Percentiles rank a stretch among this genome's conserved stretches.
Evolutionary conservation across 2,797 vertebrate genomes (phyloP).

Genomic region (Neosilurus hyrtlii): DNA sequence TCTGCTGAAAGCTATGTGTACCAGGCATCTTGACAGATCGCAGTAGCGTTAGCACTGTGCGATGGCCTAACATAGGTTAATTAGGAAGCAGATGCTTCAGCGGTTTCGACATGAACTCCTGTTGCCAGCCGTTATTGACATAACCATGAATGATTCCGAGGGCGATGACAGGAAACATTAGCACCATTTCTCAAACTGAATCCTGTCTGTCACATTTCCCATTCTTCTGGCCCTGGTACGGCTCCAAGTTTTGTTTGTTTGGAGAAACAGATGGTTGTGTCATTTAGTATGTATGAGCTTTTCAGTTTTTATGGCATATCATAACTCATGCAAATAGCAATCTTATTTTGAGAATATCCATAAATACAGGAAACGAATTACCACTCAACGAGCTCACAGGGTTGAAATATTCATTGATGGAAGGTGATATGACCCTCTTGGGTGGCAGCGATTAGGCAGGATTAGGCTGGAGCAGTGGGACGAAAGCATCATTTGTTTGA

Average conservation of each 20-base stretch:
- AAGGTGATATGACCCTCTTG: constrained; percentile 42
- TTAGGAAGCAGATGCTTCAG: constrained; percentile 46
- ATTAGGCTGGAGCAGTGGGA: constrained; percentile 38
- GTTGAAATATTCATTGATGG: constrained; percentile 45
- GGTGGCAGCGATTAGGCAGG: constrained; percentile 48
- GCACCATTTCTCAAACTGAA: constrained; percentile 41
- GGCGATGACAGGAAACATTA: constrained; percentile 40
- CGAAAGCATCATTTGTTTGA: constrained; percentile 52
- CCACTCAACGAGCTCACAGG: constrained; percentile 48
- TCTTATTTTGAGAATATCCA: constrained; percentile 50
- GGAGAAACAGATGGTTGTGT: constrained; percentile 55
- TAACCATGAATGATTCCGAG: constrained; percentile 35
- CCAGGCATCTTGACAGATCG: constrained; percentile 41
- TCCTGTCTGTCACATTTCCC: constrained; percentile 20
- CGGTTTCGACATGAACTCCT: constrained; percentile 30
- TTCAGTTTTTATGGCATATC: constrained; percentile 49
- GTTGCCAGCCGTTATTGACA: constrained; percentile 49
- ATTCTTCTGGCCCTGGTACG: constrained; percentile 31
- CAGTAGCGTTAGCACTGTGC: constrained; percentile 20
- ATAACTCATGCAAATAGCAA: constrained; percentile 56
- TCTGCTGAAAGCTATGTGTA: constrained; percentile 1
- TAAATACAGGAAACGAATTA: constrained; percentile 54
- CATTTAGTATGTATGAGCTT: constrained; percentile 53
- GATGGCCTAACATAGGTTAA: constrained; percentile 49
- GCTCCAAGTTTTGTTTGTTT: constrained; percentile 47